Conservation (phyloP, 2,113 vertebrate species). For the Megaleporinus macrocephalus region DNA sequence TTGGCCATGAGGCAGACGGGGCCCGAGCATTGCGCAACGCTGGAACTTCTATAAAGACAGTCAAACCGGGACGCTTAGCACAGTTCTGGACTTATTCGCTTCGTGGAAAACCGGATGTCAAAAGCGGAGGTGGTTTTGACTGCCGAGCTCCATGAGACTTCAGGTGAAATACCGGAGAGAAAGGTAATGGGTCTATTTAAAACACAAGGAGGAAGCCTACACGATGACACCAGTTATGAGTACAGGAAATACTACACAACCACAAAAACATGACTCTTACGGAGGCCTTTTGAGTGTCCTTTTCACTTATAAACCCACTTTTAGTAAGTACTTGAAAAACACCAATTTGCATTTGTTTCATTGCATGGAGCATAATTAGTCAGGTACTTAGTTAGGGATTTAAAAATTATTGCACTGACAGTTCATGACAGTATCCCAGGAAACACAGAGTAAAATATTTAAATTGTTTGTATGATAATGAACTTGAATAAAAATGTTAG, state of each 20-base stretch:
- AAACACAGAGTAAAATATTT: too few species aligned
- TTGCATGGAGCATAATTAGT: too few species aligned
- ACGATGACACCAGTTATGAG: neutral
- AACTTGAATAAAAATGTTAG: too few species aligned
- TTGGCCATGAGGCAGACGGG: constrained; percentile 42
- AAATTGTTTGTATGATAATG: too few species aligned
- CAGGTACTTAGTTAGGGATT: too few species aligned
- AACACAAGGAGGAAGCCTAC: neutral
- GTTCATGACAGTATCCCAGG: too few species aligned
- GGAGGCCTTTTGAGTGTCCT: neutral
- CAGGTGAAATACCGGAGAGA: constrained; percentile 6
- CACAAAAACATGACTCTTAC: neutral
- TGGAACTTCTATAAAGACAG: constrained; percentile 43
- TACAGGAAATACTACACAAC: constrained; percentile 22
- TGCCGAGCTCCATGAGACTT: neutral
- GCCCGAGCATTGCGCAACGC: constrained; percentile 58
- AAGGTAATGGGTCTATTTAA: neutral
- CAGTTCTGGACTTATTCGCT: neutral
- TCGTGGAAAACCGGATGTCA: constrained; percentile 13
- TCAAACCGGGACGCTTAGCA: neutral
- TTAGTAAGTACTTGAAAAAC: too few species aligned
- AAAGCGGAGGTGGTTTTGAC: constrained; percentile 7
- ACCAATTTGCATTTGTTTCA: too few species aligned
- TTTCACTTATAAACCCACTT: neutral
- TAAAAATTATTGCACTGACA: too few species aligned